Evolutionary conservation across 1,140 invertebrate species (phyloP), one percentile per base, ranked within the genome.

Genomic region (Centruroides sculpturatus): DNA sequence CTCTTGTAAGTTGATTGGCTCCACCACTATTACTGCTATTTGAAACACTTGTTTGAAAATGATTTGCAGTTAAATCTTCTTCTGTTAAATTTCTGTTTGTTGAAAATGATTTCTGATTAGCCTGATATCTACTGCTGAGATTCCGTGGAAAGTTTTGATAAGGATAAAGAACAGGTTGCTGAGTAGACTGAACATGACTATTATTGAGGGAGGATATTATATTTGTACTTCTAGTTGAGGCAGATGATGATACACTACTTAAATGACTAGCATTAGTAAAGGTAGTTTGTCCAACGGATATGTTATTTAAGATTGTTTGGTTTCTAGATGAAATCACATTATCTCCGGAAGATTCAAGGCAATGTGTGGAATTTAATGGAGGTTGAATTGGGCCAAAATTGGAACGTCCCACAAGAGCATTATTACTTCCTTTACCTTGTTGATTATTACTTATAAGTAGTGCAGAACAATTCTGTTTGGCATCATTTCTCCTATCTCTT

Each of bases 111-210:
- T 64, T 64, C 47, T 55, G 59, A n/a, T 55, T 9, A 47, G 55
- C 34, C 12, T 63, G 54, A 41, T 64, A 58, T 13, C 59, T 49
- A 12, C 54, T 47, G 47, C 59, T 64, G 12, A 64, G 46, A 55
- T 64, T 64, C 46, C 59, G 9, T 7, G 62, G 62, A 51, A 64
- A 64, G 56, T 64, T 64, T 58, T 64, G 62, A 60, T 64, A 64
- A 58, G 55, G 55, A 23, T 57, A 56, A 9, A 56, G 41, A 49
- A 60, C 49, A 46, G 47, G 62, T 49, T 58, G 59, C 8, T 41
- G 41, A 41, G 41, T 41, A 41, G 41, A 41, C 35, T 48, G 11
- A 56, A 51, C 52, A n/a, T 49, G 46, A 49, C 52, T 59, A 23
- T 35, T 35, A 35, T 59, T 63, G 11, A 63, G 23, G 34, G 53